Conservation (phyloP, 2,113 vertebrate genomes). For the Eleginops maclovinus region DNA sequence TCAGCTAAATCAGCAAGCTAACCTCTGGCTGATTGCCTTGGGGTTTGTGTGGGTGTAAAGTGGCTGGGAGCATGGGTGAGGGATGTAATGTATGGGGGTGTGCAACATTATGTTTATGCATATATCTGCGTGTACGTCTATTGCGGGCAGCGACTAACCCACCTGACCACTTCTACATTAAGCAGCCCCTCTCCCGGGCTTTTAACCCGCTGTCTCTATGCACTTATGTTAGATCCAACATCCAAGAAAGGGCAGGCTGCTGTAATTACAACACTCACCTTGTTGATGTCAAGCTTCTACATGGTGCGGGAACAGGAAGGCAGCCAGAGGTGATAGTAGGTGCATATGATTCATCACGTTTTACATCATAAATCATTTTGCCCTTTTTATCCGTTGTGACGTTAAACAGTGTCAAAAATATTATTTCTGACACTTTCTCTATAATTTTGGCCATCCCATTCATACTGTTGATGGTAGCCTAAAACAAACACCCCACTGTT, state of each 20-base stretch:
- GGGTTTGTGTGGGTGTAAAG: slow-evolving; percentile 7
- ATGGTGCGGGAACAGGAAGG: slow-evolving; percentile 3
- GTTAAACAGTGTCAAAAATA: not conserved
- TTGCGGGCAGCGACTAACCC: not conserved
- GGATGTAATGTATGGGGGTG: not conserved
- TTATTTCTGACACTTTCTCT: not conserved
- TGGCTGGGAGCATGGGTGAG: not conserved
- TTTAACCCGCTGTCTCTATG: slow-evolving; percentile 39
- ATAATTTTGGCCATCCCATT: not conserved
- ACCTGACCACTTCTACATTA: slow-evolving; percentile 35
- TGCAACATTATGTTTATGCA: not conserved
- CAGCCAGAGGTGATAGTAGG: slow-evolving; percentile 12
- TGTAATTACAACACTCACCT: slow-evolving; percentile 45
- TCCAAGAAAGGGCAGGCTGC: slow-evolving; percentile 18
- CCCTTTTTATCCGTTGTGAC: not conserved
- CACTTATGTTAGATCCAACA: slow-evolving; percentile 29
- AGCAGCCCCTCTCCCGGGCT: slow-evolving; percentile 36
- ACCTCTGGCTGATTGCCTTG: slow-evolving; percentile 28
- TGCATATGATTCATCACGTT: slow-evolving; percentile 6
- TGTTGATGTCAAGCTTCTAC: slow-evolving; percentile 6
- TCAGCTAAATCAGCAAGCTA: slow-evolving; percentile 35
- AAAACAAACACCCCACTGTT: not conserved
- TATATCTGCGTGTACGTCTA: not conserved
- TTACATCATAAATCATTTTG: not conserved
- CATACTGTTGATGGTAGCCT: not conserved